Percentiles rank a stretch among this genome's conserved stretches.
These are phyloP conservation scores for Lucilia cuprina DNA, from an alignment of 1,140 invertebrate species.

Conservation along the genomic window DNA sequence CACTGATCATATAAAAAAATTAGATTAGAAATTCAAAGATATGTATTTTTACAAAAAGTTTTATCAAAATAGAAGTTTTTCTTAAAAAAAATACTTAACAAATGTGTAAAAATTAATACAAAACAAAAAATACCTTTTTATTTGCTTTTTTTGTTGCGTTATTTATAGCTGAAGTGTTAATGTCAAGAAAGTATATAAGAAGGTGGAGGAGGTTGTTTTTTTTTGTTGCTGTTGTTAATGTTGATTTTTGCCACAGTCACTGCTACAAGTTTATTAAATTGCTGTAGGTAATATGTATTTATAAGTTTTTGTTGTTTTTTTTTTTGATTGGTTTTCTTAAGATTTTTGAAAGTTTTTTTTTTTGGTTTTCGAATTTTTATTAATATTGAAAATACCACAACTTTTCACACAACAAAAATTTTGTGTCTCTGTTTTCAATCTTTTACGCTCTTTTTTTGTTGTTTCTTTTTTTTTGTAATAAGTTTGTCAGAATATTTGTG, in stretches of 20 bases:
- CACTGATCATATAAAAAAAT: too few species aligned
- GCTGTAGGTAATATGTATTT: background rate
- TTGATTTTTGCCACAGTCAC: too few species aligned
- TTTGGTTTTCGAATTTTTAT: background rate
- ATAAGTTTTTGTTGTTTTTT: background rate
- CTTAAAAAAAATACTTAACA: too few species aligned
- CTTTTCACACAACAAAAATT: background rate
- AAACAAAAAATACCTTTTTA: too few species aligned
- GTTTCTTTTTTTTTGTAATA: background rate
- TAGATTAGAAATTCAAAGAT: too few species aligned
- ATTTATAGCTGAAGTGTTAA: background rate
- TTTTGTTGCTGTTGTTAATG: background rate
- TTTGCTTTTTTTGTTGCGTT: too few species aligned
- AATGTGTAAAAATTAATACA: too few species aligned
- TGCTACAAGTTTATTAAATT: too few species aligned
- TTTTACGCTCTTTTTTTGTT: background rate
- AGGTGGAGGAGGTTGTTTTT: background rate
- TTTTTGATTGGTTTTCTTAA: background rate
- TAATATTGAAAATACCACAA: conserved; percentile 4
- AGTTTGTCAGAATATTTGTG: background rate
- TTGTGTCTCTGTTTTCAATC: background rate
- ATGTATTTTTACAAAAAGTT: too few species aligned
- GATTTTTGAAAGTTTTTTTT: conserved; percentile 26
- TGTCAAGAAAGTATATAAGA: background rate
- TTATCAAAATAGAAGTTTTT: too few species aligned